Evolutionary conservation across 1,140 invertebrate species (phyloP), one percentile per base, ranked within the genome.

Genomic region (Intoshia linei): DNA sequence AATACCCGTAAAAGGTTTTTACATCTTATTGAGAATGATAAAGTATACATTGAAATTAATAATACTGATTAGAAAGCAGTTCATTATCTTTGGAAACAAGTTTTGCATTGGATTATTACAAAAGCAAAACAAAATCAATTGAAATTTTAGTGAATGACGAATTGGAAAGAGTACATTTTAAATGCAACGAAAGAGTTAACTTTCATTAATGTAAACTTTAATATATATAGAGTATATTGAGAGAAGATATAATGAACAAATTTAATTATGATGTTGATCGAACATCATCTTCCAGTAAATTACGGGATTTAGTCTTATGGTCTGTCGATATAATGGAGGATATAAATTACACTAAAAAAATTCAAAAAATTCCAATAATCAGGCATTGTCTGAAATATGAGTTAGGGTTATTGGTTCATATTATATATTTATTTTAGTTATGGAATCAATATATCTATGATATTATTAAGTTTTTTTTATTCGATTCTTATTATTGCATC

Each of bases 161-260:
- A 7, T 40, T 55, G 20, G 50, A 55, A 41, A 55, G 52, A 34
- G 41, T 54, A 6, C 47, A 54, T 43, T 55, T 53, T 46, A 38
- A 42, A 17, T 50, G 54, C 15, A 48, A 47, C 38, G 48, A 53
- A 38, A 54, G 49, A 47, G 53, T 54, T n/a, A n/a, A n/a, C n/a
- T n/a, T n/a, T n/a, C n/a, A n/a, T n/a, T n/a, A n/a, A n/a, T n/a
- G n/a, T 33, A 17, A 2, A 23, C 20, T 22, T 23, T 13, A 23
- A n/a, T 3, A 24, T 33, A 13, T 3, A 23, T 38, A 55, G 52
- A 47, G 46, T 30, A 50, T 54, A 1, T 41, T 56, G 5, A 42
- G 54, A 35, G 48, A 54, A 30, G 52, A 54, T 39, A 47, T 56
- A 25, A 55, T 52, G 40, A 52, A 56, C 24, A 52, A 50, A 39